A percentile compares a stretch with the other conserved stretches of the same genome.
Evolutionary conservation across 1,140 invertebrate species (phyloP).

Genomic region (Notospermus geniculatus): DNA sequence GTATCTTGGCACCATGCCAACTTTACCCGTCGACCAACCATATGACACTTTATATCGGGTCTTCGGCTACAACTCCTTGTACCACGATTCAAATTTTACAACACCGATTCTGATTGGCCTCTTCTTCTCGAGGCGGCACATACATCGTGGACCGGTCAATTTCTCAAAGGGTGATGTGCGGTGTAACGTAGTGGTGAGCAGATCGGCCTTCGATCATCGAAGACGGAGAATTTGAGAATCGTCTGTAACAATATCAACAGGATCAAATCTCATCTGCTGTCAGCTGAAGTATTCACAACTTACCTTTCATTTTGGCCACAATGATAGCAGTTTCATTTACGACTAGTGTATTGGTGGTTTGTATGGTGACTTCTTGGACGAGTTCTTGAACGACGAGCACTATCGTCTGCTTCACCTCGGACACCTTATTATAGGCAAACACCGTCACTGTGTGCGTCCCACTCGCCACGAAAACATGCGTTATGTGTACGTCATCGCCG

Average conservation of each 20-base stretch:
- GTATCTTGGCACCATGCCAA: too few relatives aligned
- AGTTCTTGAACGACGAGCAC: neutral
- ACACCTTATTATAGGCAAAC: conserved; percentile 8
- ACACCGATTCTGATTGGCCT: too few relatives aligned
- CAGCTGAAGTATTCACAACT: neutral
- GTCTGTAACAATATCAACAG: neutral
- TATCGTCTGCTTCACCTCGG: neutral
- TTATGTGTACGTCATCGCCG: neutral
- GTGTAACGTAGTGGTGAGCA: too few relatives aligned
- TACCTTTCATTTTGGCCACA: conserved; percentile 6
- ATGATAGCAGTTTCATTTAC: neutral
- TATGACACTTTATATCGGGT: too few relatives aligned
- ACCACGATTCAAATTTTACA: too few relatives aligned
- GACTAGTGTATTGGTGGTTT: neutral
- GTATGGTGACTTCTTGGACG: neutral
- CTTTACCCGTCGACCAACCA: too few relatives aligned
- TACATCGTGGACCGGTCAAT: too few relatives aligned
- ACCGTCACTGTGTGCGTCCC: conserved; percentile 2
- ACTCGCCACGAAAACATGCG: neutral
- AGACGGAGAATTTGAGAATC: too few relatives aligned
- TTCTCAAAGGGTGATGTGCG: too few relatives aligned
- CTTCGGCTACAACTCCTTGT: too few relatives aligned
- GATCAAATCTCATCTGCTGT: neutral
- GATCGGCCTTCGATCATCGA: too few relatives aligned
- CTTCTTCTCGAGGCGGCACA: too few relatives aligned